A percentile compares a stretch with the other conserved stretches of the same genome.
These are phyloP conservation scores for Caenorhabditis sp. DNA, from an alignment of 2,888 invertebrate species.

Conservation along the genomic window DNA sequence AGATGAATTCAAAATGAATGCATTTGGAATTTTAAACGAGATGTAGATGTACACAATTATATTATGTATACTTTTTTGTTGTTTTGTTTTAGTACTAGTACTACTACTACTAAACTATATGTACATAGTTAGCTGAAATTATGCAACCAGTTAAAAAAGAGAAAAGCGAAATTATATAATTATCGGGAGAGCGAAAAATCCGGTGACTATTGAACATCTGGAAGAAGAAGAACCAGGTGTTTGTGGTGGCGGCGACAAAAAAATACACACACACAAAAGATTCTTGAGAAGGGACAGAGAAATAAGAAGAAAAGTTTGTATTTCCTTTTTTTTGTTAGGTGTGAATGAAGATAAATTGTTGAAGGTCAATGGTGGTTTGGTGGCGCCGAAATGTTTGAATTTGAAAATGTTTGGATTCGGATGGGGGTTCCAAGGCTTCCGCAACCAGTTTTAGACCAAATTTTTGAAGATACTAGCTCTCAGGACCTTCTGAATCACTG, in stretches of 20 bases:
- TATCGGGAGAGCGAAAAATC: neutral
- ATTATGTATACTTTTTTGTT: neutral
- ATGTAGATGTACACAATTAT: neutral
- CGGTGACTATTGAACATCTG: neutral
- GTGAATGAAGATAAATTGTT: slow-evolving; percentile 39
- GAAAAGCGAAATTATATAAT: neutral
- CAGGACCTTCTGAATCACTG: too few relatives aligned
- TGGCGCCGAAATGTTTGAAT: slow-evolving; percentile 15
- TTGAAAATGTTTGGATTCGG: too few relatives aligned
- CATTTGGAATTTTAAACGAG: slow-evolving; percentile 9
- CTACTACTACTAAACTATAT: neutral
- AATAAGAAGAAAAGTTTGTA: neutral
- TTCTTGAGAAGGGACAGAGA: too few relatives aligned
- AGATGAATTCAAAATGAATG: neutral
- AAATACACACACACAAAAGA: neutral
- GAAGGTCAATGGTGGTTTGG: slow-evolving; percentile 5
- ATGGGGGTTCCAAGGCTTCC: too few relatives aligned
- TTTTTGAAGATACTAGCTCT: too few relatives aligned
- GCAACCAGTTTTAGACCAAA: too few relatives aligned
- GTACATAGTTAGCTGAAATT: neutral
- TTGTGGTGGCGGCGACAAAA: neutral
- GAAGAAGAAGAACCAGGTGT: neutral
- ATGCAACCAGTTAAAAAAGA: neutral
- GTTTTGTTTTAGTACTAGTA: too few relatives aligned
- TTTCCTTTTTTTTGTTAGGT: slow-evolving; percentile 16